These are phyloP conservation scores for Endotricha flammealis DNA, from an alignment of 2,888 invertebrate species.

Conservation along the genomic window DNA sequence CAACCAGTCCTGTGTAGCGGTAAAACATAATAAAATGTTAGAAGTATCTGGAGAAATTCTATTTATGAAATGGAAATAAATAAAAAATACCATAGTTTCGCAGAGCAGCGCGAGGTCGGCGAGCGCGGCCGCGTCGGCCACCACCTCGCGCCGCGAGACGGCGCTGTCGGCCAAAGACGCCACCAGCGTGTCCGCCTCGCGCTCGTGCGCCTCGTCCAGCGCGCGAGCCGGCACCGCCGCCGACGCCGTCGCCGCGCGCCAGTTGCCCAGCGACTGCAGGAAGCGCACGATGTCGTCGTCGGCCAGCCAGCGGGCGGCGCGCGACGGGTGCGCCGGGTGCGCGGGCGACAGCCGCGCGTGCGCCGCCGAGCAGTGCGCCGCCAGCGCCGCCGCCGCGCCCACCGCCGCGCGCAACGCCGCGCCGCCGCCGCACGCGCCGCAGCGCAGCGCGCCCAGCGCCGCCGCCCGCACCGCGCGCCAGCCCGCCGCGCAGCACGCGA, in stretches of 20 bases:
- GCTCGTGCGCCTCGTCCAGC: constrained; percentile 66
- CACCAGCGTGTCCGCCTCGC: constrained; percentile 95
- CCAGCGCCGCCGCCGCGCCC: constrained; percentile 36
- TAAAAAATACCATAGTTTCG: constrained; percentile 87
- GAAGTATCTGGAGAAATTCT: no score
- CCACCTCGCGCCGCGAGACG: constrained; percentile 89
- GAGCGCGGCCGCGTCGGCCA: constrained; percentile 89
- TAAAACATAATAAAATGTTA: background rate
- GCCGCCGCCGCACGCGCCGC: constrained; percentile 34
- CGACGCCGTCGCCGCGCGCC: constrained; percentile 32
- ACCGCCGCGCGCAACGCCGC: constrained; percentile 30
- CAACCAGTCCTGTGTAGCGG: constrained; percentile 93
- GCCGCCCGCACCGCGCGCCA: constrained; percentile 39
- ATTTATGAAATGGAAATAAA: no score
- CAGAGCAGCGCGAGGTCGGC: constrained; percentile 92
- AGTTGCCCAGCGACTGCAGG: constrained; percentile 83
- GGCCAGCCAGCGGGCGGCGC: constrained; percentile 82
- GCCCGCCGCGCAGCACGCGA: constrained; percentile 41
- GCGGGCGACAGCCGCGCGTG: constrained; percentile 21
- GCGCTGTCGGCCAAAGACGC: constrained; percentile 94
- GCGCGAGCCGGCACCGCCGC: constrained; percentile 21
- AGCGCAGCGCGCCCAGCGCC: constrained; percentile 33
- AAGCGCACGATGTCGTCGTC: constrained; percentile 97
- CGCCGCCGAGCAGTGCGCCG: constrained; percentile 22
- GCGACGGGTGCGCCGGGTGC: constrained; percentile 29